Percentiles rank a stretch among this genome's conserved stretches.
These are phyloP conservation scores for Leistus spinibarbis DNA, from an alignment of 2,888 invertebrate genomes.

Conservation along the genomic window DNA sequence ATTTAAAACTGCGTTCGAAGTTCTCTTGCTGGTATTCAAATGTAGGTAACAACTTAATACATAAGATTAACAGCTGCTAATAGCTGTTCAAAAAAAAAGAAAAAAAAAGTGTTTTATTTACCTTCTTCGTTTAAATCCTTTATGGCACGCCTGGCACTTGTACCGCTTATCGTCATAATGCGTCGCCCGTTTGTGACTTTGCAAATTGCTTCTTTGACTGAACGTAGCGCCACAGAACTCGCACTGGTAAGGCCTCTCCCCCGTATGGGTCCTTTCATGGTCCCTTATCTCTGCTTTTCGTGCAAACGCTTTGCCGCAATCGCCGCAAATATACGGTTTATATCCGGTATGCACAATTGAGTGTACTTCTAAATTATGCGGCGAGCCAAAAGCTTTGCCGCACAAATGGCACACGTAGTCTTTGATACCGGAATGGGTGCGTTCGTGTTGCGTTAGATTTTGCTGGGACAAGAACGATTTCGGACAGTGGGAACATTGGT, in stretches of 20 bases:
- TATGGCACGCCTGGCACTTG: conserved; percentile 72
- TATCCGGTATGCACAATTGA: conserved; percentile 78
- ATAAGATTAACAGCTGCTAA: neutral
- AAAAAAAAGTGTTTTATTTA: no score
- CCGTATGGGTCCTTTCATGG: conserved; percentile 80
- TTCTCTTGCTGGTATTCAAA: no score
- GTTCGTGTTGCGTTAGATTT: conserved; percentile 76
- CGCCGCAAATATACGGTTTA: conserved; percentile 71
- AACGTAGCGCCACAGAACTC: conserved; percentile 79
- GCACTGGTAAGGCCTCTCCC: conserved; percentile 80
- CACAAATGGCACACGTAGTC: conserved; percentile 72
- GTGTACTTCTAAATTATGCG: conserved; percentile 79
- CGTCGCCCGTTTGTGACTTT: conserved; percentile 79
- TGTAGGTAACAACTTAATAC: neutral
- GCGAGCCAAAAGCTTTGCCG: conserved; percentile 74
- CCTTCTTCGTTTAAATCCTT: conserved; percentile 72
- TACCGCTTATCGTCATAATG: conserved; percentile 79
- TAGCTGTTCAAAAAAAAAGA: no score
- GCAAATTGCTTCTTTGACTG: conserved; percentile 81
- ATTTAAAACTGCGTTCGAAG: no score
- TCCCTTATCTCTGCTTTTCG: conserved; percentile 78
- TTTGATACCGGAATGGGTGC: conserved; percentile 74
- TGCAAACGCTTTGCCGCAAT: conserved; percentile 78
- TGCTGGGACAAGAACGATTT: conserved; percentile 80
- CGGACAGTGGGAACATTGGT: conserved; percentile 68